phyloP scores from a whole-genome alignment of 2,888 invertebrate genomes.

The Ypsolopha scabrella region DNA sequence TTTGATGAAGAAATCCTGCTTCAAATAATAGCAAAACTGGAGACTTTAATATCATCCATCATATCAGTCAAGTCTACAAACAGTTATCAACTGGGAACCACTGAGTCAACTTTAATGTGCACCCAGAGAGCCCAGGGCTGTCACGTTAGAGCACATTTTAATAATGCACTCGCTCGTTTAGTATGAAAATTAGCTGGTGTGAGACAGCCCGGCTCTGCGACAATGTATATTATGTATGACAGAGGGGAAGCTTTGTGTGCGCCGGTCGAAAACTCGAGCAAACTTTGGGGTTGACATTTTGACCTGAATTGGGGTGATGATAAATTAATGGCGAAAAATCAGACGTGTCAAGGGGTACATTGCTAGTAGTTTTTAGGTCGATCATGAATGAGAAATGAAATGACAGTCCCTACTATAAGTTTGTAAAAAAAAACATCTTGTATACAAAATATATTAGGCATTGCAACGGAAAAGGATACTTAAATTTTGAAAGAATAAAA shows the following conservation, averaged over 20 bases:
- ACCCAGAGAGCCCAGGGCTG: constrained; percentile 33
- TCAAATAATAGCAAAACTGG: too few relatives aligned
- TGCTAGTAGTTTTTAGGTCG: not conserved
- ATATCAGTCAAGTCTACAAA: too few relatives aligned
- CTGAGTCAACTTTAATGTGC: constrained; percentile 44
- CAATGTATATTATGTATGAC: constrained; percentile 48
- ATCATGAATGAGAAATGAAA: too few relatives aligned
- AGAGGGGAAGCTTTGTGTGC: not conserved
- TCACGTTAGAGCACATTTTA: constrained; percentile 57
- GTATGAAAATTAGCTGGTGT: constrained; percentile 65
- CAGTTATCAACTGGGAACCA: constrained; percentile 18
- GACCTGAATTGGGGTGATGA: not conserved
- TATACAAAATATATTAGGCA: too few relatives aligned
- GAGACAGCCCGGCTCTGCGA: constrained; percentile 29
- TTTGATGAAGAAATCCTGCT: too few relatives aligned
- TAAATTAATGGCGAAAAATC: not conserved
- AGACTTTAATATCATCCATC: too few relatives aligned
- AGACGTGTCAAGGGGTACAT: not conserved
- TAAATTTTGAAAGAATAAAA: too few relatives aligned
- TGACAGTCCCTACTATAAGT: too few relatives aligned
- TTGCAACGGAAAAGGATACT: too few relatives aligned
- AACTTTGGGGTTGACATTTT: constrained; percentile 1
- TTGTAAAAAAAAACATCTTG: too few relatives aligned
- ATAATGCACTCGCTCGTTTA: constrained; percentile 65
- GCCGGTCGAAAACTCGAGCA: not conserved